Base-by-base conservation (phyloP, 2,113 vertebrate species). In the Turnix velox region DNA sequence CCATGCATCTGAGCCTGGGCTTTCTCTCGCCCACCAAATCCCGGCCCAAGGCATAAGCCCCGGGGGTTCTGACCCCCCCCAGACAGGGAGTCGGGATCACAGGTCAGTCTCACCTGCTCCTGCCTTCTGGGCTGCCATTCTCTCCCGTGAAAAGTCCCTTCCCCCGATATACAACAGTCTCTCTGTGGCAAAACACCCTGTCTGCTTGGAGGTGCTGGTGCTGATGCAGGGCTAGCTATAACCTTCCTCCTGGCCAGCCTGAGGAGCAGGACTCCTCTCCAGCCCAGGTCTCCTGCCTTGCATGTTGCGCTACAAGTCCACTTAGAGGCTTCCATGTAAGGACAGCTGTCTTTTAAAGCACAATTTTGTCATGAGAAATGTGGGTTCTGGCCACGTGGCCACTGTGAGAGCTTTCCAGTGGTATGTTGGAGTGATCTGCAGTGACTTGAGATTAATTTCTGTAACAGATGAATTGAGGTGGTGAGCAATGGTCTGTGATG, bases 1-100 rank as follows among this genome's bases (percentile, higher is more conserved):
- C 97, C 97, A 98, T 97, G 97, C 97, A 97, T 97, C 97, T 96
- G 97, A 98, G 97, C 96, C 98, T 97, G 98, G 98, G 98, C 97
- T 98, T 97, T 97, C 98, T 95, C 97, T 97, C 97, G 93, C 96
- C 97, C 97, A 98, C 96, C 97, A 97, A 97, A 96, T 87, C 97
- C 97, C 66, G 93, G 92, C 97, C 97, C 97, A 98, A 98, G 97
- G 95, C 96, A 97, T 98, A 98, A 97, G 97, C 96, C 97, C 96
- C 94, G 96, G 97, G 98, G 95, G 96, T 96, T 97, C 97, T 93
- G 97, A 97, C 87, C 97, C 96, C 96, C 97, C 98, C 96, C 97
- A 98, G 92, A 95, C 98, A 98, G 97, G 97, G 97, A 98, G 95
- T 97, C 97, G 89, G 97, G 97, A 97, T 97, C 97, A 98, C 97